Percentiles rank a stretch among this genome's conserved stretches.
phyloP scores from a whole-genome alignment of 1,140 invertebrate genomes.

The Lordiphosa stackelbergi region DNA sequence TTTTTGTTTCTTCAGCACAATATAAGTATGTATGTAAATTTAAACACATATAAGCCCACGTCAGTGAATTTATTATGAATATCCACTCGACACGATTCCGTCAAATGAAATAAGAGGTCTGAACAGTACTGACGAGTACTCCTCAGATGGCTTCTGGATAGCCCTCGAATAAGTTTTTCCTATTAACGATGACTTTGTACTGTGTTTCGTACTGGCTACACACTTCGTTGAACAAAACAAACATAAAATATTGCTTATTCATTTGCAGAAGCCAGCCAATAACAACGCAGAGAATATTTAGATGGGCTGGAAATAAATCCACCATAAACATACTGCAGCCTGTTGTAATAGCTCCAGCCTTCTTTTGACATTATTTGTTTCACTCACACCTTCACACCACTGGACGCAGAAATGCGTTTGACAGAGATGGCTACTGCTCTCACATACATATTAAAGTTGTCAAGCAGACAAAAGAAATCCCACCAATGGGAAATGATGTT shows the following conservation, averaged over 20 bases:
- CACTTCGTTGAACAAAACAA: conserved; percentile 71
- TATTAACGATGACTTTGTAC: conserved; percentile 74
- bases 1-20: conserved; percentile 64
- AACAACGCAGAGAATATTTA: conserved; percentile 24
- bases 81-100: conserved; percentile 78
- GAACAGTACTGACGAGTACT: conserved; percentile 78
- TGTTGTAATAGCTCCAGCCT: conserved; percentile 21
- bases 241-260: conserved; percentile 72
- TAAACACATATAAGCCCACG: conserved; percentile 75
- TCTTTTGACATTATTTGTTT: conserved; percentile 21
- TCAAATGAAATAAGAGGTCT: conserved; percentile 78
- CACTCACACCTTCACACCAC: conserved; percentile 15
- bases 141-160: conserved; percentile 78
- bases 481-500: conserved; percentile 40
- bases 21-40: conserved; percentile 70
- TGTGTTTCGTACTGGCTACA: conserved; percentile 70
- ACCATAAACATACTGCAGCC: conserved; percentile 2
- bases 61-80: conserved; percentile 77
- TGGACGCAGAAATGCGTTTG: too few species aligned
- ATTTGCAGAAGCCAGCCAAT: conserved; percentile 54
- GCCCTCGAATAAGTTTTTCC: conserved; percentile 77
- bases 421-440: conserved; percentile 5
- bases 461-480: conserved; percentile 13
- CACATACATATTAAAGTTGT: conserved; percentile 14
- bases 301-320: conserved; percentile 1